phyloP scores from a whole-genome alignment of 2,113 vertebrate species.

The Cardinalis cardinalis region DNA sequence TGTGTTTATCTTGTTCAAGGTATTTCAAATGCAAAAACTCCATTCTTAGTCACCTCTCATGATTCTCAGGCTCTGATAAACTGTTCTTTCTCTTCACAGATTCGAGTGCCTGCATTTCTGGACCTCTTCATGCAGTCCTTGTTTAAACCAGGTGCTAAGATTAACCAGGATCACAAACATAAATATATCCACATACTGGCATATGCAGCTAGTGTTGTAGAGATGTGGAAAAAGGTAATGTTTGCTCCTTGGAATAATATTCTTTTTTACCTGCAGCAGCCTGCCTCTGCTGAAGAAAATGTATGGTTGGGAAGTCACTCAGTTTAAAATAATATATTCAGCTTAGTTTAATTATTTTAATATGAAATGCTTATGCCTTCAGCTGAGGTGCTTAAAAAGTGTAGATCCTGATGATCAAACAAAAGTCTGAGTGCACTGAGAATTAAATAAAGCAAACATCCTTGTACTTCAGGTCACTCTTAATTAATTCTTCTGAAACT shows the following conservation, averaged over 20 bases:
- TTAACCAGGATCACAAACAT: conserved; percentile 99
- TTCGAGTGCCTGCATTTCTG: conserved; percentile 93
- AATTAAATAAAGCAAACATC: neutral
- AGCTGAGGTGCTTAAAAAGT: neutral
- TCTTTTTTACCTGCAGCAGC: neutral
- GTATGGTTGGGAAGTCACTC: neutral
- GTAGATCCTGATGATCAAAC: neutral
- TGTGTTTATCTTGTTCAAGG: neutral
- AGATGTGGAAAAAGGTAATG: conserved; percentile 96
- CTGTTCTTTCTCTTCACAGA: conserved; percentile 68
- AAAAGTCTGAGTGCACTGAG: neutral
- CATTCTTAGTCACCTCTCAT: neutral
- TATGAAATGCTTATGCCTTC: neutral
- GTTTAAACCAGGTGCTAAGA: conserved; percentile 96
- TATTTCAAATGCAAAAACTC: neutral
- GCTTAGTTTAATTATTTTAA: neutral
- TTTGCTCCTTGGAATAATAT: neutral
- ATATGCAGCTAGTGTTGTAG: conserved; percentile 94
- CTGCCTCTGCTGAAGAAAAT: neutral
- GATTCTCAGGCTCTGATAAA: neutral
- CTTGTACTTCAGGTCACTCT: neutral
- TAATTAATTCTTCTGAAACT: neutral
- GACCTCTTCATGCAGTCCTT: conserved; percentile 98
- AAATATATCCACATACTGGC: conserved; percentile 98
- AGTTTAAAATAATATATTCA: neutral